Conservation (phyloP, 2,113 vertebrate genomes). For the Oryctolagus cuniculus region mOryCun1.1 NC_091440.1:69910001-69910500, state of each 20-base stretch:
- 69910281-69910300: constrained; percentile 82
- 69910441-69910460: neutral
- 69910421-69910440: neutral
- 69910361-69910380: constrained; percentile 42
- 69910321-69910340: constrained; percentile 67
- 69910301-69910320: constrained; percentile 62
- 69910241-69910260: constrained; percentile 80
- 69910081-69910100: neutral
- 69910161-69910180: constrained; percentile 72
- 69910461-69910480: constrained; percentile 14
- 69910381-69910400: constrained; percentile 31
- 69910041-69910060: neutral
- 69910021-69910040: neutral
- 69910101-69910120: constrained; percentile 37
- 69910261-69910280: constrained; percentile 81
- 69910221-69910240: constrained; percentile 77
- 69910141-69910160: constrained; percentile 61
- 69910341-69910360: constrained; percentile 60
- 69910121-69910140: constrained; percentile 66
- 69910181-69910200: constrained; percentile 44
- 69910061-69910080: neutral
- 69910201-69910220: constrained; percentile 54
- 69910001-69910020: neutral
- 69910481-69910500: neutral
- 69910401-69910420: neutral